These are phyloP conservation scores for Hypercompe scribonia DNA, from an alignment of 2,888 invertebrate genomes.

Conservation along the genomic window DNA sequence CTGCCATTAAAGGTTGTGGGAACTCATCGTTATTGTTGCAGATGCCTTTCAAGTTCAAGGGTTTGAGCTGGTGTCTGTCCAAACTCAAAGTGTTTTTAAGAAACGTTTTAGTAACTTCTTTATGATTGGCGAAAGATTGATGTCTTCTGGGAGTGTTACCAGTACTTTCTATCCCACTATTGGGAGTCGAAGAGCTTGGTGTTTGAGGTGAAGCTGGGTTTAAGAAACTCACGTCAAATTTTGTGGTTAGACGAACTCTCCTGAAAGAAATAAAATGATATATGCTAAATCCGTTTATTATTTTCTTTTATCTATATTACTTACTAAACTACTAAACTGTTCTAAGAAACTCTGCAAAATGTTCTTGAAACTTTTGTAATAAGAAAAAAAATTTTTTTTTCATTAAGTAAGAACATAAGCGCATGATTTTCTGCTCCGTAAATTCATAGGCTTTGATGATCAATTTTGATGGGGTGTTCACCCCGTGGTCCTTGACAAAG, in stretches of 20 bases:
- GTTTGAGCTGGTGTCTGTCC: conserved; percentile 74
- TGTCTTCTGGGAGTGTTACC: conserved; percentile 69
- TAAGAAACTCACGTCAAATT: conserved; percentile 80
- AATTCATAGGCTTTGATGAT: no score
- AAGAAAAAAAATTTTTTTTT: no score
- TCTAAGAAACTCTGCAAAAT: no score
- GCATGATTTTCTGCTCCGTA: no score
- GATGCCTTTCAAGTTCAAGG: conserved; percentile 78
- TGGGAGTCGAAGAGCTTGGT: conserved; percentile 55
- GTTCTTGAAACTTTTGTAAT: no score
- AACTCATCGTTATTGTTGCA: conserved; percentile 70
- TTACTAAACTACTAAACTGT: no score
- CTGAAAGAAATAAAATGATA: conserved; percentile 50
- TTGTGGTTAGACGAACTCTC: conserved; percentile 77
- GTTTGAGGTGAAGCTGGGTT: conserved; percentile 67
- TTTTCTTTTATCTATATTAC: no score
- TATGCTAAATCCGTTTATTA: neutral
- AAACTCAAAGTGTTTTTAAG: conserved; percentile 74
- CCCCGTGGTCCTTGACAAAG: no score
- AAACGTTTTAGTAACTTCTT: conserved; percentile 61
- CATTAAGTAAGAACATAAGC: no score
- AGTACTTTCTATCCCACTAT: conserved; percentile 56
- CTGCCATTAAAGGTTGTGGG: conserved; percentile 75
- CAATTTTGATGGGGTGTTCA: no score
- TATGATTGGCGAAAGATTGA: conserved; percentile 71